Base-by-base conservation (phyloP, 2,113 vertebrate genomes). In the Archocentrus centrarchus region DNA sequence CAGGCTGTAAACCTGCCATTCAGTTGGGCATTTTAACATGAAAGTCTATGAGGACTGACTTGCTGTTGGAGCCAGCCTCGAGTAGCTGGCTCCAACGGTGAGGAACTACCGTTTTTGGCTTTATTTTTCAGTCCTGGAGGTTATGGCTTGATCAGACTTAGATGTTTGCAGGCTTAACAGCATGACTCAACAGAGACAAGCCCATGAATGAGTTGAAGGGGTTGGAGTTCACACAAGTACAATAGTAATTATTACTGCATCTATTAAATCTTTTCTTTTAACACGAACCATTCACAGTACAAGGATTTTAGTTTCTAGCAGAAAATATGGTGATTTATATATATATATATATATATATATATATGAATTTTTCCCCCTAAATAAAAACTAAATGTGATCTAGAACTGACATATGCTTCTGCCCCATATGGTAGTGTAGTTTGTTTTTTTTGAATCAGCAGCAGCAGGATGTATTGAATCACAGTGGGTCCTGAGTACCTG, bases 101-200 rank as follows among this genome's bases (percentile, higher is more conserved):
- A 50, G 9, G 18, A 53, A 70, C 66, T 20, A 41, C 66, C 20
- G 18, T 0, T 32, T 55, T 35, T 73, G 47, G 11, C 47, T 55
- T 35, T 2, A 20, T 32, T 55, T 55, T 14, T 73, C 2, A 0
- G 0, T 73, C 47, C 68, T 73, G 47, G 18, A 55, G 47, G 44
- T 73, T 7, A 13, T 73, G 30, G 27, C 68, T 32, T 73, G 17
- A 73, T 73, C 47, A 73, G 47, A 73, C 27, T 73, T 73, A 73
- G 47, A 73, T 70, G 1, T 50, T 70, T 3, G 0, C 66, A 70
- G 24, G 17, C 66, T 70, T 50, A 50, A 70, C 44, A 70, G 53
- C 68, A 73, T 55, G 53, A 55, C 27, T 35, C 47, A 53, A 47
- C 24, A 70, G 10, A 53, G 44, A 2, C 66, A 53, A 70, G 1